Evolutionary conservation across 2,113 vertebrate species (phyloP).

Genomic region (Perccottus glenii): DNA sequence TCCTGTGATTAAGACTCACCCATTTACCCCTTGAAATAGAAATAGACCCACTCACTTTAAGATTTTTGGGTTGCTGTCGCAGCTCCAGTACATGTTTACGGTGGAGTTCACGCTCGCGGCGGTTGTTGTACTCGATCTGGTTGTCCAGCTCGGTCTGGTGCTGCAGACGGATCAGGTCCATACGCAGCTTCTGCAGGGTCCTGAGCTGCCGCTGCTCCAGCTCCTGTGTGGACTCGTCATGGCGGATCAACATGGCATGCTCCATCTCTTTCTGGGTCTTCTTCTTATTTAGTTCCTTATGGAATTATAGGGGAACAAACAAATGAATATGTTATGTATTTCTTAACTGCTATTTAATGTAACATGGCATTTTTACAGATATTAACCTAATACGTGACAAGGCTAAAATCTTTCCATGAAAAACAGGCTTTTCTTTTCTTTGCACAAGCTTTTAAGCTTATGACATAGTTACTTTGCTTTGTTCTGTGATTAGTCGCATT

Average conservation of each 20-base stretch:
- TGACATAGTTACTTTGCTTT: slow-evolving; percentile 59
- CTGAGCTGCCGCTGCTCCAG: slow-evolving; percentile 95
- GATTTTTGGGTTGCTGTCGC: slow-evolving; percentile 98
- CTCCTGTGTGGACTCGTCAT: slow-evolving; percentile 97
- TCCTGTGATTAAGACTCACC: background rate
- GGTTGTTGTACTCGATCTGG: slow-evolving; percentile 99
- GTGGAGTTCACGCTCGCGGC: slow-evolving; percentile 94
- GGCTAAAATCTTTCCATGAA: slow-evolving; percentile 21
- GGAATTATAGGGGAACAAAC: background rate
- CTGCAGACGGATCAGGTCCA: slow-evolving; percentile 99
- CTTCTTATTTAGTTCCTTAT: slow-evolving; percentile 95
- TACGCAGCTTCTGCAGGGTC: slow-evolving; percentile 95
- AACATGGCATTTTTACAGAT: background rate
- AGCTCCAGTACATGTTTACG: slow-evolving; percentile 98
- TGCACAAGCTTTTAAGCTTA: slow-evolving; percentile 71
- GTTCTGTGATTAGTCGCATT: slow-evolving; percentile 59
- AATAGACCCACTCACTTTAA: slow-evolving; percentile 83
- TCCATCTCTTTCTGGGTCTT: slow-evolving; percentile 99
- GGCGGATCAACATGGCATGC: slow-evolving; percentile 97
- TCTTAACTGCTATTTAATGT: too few species aligned
- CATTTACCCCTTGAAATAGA: too few species aligned
- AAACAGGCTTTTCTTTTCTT: slow-evolving; percentile 32
- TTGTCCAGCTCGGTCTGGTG: slow-evolving; percentile 99
- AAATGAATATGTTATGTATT: too few species aligned
- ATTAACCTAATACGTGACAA: background rate